Evolutionary conservation across 1,140 invertebrate species (phyloP).

Genomic region (Schlechtendalia chinensis): DNA sequence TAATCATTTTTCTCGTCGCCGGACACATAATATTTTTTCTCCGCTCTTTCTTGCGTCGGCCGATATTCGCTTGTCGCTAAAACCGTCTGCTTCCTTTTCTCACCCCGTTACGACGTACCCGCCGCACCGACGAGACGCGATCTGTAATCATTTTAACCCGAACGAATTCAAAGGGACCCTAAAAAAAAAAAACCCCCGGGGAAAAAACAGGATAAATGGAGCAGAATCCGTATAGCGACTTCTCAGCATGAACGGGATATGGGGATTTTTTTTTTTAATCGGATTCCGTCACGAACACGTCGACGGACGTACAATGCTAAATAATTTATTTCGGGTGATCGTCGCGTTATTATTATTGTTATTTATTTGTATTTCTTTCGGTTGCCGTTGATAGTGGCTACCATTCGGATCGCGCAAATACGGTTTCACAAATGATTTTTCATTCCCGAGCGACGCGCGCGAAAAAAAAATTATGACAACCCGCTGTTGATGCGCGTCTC

Average conservation of each 20-base stretch:
- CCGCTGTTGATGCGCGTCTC: neutral
- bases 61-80: slow-evolving; percentile 14
- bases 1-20: slow-evolving; percentile 5
- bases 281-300: slow-evolving; percentile 26
- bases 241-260: neutral
- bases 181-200: no score
- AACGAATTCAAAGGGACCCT: neutral
- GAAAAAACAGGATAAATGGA: slow-evolving; percentile 19
- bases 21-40: slow-evolving; percentile 18
- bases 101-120: neutral
- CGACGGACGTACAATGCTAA: neutral
- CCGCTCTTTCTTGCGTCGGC: neutral
- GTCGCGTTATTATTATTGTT: neutral
- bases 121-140: neutral
- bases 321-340: slow-evolving; percentile 39
- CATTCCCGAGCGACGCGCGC: neutral
- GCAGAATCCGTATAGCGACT: neutral
- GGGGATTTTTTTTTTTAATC: neutral
- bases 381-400: no score
- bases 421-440: slow-evolving; percentile 32
- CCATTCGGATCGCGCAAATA: neutral
- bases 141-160: slow-evolving; percentile 6
- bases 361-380: slow-evolving; percentile 14
- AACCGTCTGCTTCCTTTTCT: neutral
- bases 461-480: slow-evolving; percentile 31